Evolutionary conservation across 2,113 vertebrate genomes (phyloP).

Genomic region (Halcyon senegalensis): DNA sequence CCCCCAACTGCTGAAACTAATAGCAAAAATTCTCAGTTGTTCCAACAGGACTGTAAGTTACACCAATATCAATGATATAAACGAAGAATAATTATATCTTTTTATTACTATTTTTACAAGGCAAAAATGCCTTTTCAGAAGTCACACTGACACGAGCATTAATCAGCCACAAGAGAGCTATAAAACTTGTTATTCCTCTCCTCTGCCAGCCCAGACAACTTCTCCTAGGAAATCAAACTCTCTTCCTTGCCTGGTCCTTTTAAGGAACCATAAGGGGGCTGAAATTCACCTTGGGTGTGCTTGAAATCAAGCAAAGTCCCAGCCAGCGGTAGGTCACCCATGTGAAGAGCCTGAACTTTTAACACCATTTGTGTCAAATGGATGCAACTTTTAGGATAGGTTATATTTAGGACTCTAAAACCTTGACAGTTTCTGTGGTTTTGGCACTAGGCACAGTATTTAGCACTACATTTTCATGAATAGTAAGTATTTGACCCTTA

Average conservation of each 20-base stretch:
- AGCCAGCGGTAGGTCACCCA: accelerated
- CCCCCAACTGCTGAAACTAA: not conserved
- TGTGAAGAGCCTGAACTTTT: not conserved
- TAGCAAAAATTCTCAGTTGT: not conserved
- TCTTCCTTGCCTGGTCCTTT: not conserved
- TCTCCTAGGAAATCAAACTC: constrained; percentile 9
- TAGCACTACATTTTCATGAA: not conserved
- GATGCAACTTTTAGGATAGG: not conserved
- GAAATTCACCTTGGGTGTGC: not conserved
- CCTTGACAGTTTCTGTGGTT: not conserved
- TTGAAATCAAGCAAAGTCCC: not conserved
- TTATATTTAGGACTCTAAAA: not conserved
- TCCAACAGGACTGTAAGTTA: not conserved
- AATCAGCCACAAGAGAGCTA: not conserved
- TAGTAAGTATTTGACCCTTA: constrained; percentile 13
- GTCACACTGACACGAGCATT: not conserved
- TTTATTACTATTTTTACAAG: constrained; percentile 13
- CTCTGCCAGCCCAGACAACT: not conserved
- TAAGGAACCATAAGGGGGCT: not conserved
- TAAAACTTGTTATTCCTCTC: not conserved
- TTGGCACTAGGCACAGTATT: not conserved
- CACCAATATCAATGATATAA: not conserved
- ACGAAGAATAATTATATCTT: not conserved
- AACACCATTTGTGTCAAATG: not conserved
- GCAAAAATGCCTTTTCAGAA: constrained; percentile 31